Conservation (phyloP, 2,888 invertebrate genomes). For the Scaptomyza caliginosa region DNA sequence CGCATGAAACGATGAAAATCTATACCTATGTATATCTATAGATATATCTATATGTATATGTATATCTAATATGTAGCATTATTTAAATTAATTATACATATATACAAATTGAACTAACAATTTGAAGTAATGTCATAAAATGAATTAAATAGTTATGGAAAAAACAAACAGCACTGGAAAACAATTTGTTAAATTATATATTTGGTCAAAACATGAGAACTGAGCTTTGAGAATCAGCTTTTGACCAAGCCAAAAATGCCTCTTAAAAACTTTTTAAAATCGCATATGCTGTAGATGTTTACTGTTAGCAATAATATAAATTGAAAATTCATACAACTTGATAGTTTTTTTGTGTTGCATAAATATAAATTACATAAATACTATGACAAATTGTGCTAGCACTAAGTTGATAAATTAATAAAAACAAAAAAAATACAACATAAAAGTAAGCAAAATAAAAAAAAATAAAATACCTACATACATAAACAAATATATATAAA, state of each 20-base stretch:
- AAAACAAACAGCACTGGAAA: slow-evolving; percentile 36
- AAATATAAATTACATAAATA: slow-evolving; percentile 37
- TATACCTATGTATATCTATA: slow-evolving; percentile 40
- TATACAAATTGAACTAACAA: slow-evolving; percentile 21
- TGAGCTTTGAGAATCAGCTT: slow-evolving; percentile 33
- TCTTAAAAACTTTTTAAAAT: slow-evolving; percentile 23
- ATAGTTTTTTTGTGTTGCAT: slow-evolving; percentile 37
- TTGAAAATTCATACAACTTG: slow-evolving; percentile 22
- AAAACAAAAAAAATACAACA: slow-evolving; percentile 18
- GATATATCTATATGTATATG: slow-evolving; percentile 23
- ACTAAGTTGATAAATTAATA: slow-evolving; percentile 20
- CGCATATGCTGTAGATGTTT: slow-evolving; percentile 38
- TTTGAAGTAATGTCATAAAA: slow-evolving; percentile 43
- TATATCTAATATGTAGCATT: slow-evolving; percentile 62
- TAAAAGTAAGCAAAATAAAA: slow-evolving; percentile 11
- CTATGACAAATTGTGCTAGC: slow-evolving; percentile 16
- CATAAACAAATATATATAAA: slow-evolving; percentile 35
- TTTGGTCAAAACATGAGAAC: slow-evolving; percentile 41
- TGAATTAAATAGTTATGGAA: slow-evolving; percentile 30
- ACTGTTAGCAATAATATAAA: slow-evolving; percentile 23
- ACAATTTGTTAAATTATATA: slow-evolving; percentile 46
- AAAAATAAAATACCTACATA: slow-evolving; percentile 25
- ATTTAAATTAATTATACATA: slow-evolving; percentile 63
- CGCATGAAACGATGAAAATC: slow-evolving; percentile 65
- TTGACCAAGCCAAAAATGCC: slow-evolving; percentile 45